These are phyloP conservation scores for Serilophus lunatus DNA, from an alignment of 2,113 vertebrate genomes.

Conservation along the genomic window DNA sequence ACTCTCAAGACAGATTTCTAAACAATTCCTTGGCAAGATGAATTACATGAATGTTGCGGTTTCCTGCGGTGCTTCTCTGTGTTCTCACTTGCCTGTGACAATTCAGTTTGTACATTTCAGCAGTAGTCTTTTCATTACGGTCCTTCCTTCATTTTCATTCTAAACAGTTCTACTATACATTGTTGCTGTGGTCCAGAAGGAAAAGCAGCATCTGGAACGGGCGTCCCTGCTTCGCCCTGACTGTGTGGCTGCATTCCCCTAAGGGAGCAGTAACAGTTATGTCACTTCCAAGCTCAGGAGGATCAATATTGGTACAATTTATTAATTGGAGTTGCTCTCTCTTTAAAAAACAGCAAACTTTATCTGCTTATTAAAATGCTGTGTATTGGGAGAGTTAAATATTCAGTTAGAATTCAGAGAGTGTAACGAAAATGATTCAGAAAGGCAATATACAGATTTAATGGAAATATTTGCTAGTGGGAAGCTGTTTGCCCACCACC, in stretches of 20 bases:
- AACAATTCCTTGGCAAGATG: not conserved
- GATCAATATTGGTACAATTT: not conserved
- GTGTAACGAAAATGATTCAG: not conserved
- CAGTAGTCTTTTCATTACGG: not conserved
- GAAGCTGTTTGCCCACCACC: not conserved
- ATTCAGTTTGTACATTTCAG: not conserved
- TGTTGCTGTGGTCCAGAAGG: not conserved
- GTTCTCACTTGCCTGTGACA: not conserved
- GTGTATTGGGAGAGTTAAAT: not conserved
- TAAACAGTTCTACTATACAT: not conserved
- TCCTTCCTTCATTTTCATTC: not conserved
- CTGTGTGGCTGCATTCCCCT: accelerated
- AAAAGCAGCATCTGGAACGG: not conserved
- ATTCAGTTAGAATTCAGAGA: not conserved
- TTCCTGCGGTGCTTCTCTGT: not conserved
- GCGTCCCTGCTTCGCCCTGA: not conserved
- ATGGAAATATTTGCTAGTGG: not conserved
- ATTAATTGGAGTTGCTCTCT: not conserved
- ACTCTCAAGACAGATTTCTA: not conserved
- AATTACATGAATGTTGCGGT: not conserved
- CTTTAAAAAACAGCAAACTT: not conserved
- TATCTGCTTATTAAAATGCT: not conserved
- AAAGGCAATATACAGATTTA: not conserved
- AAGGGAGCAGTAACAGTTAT: not conserved
- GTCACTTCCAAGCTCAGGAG: not conserved